Evolutionary conservation across 2,797 vertebrate genomes (phyloP).

Genomic region (Thunnus albacares): DNA sequence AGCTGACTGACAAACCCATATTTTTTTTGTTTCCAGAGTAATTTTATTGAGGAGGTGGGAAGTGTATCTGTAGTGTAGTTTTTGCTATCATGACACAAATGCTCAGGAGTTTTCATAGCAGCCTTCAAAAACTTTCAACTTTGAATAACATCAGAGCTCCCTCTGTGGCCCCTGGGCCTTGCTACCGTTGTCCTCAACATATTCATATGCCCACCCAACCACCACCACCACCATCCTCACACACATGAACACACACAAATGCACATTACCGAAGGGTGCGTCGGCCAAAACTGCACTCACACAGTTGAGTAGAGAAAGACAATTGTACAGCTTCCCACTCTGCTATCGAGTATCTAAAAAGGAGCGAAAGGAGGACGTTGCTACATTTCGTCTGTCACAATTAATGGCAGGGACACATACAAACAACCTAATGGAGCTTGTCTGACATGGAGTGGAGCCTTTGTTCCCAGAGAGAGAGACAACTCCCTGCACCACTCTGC

Average conservation of each 20-base stretch:
- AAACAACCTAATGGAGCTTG: conserved; percentile 32
- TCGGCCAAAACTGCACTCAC: not conserved
- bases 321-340: not conserved
- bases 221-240: not conserved
- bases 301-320: not conserved
- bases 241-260: not conserved
- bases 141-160: conserved; percentile 85
- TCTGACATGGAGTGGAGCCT: conserved; percentile 25
- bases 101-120: conserved; percentile 60
- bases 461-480: conserved; percentile 30
- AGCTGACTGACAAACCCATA: no score
- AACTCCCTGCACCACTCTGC: conserved; percentile 46
- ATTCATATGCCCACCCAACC: conserved; percentile 10
- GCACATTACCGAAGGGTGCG: not conserved
- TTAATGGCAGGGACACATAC: conserved; percentile 2
- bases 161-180: conserved; percentile 81
- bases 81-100: conserved; percentile 48
- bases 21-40: not conserved
- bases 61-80: conserved; percentile 25
- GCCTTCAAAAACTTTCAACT: conserved; percentile 80
- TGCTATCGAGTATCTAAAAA: conserved; percentile 37
- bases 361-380: conserved; percentile 74
- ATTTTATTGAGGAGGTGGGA: conserved; percentile 42
- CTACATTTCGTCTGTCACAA: not conserved
- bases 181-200: not conserved